Percentiles rank a stretch among this genome's conserved stretches.
Evolutionary conservation across 2,888 invertebrate species (phyloP).

Genomic region (Amiota mariae): DNA sequence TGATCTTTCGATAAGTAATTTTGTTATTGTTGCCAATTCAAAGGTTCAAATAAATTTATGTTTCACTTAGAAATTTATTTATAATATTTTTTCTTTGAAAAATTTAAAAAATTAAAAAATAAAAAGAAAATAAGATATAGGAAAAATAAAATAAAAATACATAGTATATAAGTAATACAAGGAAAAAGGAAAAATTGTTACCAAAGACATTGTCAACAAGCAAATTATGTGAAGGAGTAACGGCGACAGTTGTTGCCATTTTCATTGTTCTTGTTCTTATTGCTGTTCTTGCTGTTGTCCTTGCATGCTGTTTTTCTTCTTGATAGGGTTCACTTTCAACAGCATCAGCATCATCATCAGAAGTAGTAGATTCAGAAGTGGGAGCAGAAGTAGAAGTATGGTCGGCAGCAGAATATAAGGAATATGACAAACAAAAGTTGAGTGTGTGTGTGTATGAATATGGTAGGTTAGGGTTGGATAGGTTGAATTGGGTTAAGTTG

Average conservation of each 20-base stretch:
- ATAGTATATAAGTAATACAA: not conserved
- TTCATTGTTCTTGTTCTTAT: too few relatives aligned
- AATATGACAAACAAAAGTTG: constrained; percentile 36
- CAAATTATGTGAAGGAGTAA: constrained; percentile 59
- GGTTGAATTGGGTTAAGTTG: too few relatives aligned
- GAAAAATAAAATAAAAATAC: not conserved
- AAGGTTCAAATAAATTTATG: too few relatives aligned
- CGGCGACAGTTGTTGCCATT: not conserved
- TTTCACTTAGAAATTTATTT: too few relatives aligned
- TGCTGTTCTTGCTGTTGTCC: constrained; percentile 4
- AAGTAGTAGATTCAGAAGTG: constrained; percentile 30
- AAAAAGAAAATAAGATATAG: constrained; percentile 11
- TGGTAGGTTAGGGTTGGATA: too few relatives aligned
- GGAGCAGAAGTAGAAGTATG: constrained; percentile 9
- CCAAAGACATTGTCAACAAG: constrained; percentile 49
- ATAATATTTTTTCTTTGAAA: too few relatives aligned
- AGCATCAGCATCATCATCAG: constrained; percentile 36
- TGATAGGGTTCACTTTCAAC: constrained; percentile 6
- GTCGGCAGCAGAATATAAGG: constrained; percentile 28
- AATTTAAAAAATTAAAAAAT: constrained; percentile 28
- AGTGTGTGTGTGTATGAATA: too few relatives aligned
- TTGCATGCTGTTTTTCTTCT: constrained; percentile 33
- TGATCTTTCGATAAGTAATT: too few relatives aligned
- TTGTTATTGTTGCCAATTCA: too few relatives aligned
- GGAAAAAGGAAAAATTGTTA: constrained; percentile 16